These are phyloP conservation scores for Zaprionus lachaisei DNA, from an alignment of 1,140 invertebrate species.

Conservation along the genomic window DNA sequence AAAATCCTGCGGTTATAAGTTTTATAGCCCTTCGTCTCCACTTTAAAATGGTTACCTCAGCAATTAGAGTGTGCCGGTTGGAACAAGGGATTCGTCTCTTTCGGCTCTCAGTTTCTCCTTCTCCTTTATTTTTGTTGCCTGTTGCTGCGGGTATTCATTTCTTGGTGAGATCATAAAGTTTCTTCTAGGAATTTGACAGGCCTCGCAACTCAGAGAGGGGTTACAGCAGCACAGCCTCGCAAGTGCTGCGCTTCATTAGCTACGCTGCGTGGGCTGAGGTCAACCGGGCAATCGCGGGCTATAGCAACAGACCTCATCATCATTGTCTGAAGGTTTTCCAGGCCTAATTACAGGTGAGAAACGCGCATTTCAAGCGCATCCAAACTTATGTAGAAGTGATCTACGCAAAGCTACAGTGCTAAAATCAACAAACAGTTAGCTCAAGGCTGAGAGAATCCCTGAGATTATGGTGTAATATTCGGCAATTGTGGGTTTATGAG, in stretches of 20 bases:
- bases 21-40: conserved; percentile 64
- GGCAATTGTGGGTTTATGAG: conserved; percentile 13
- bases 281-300: conserved; percentile 20
- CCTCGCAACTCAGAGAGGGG: conserved; percentile 28
- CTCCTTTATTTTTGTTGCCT: background rate
- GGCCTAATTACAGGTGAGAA: conserved; percentile 59
- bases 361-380: conserved; percentile 7
- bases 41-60: conserved; percentile 42
- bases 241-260: conserved; percentile 60
- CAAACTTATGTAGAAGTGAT: conserved; percentile 50
- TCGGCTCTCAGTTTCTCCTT: background rate
- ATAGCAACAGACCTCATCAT: conserved; percentile 43
- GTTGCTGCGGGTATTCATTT: conserved; percentile 25
- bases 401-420: conserved; percentile 36
- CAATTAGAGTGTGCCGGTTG: conserved; percentile 66
- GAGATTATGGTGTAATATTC: conserved; percentile 5
- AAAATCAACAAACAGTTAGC: conserved; percentile 72
- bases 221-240: conserved; percentile 13
- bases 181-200: conserved; percentile 61
- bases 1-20: conserved; percentile 80
- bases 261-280: conserved; percentile 54
- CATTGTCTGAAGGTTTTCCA: conserved; percentile 44
- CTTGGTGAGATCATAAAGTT: conserved; percentile 66
- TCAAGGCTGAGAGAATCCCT: conserved; percentile 10
- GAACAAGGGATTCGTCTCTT: conserved; percentile 28